Evolutionary conservation across 2,888 invertebrate species (phyloP).

Genomic region (Megalurothrips usitatus): DNA sequence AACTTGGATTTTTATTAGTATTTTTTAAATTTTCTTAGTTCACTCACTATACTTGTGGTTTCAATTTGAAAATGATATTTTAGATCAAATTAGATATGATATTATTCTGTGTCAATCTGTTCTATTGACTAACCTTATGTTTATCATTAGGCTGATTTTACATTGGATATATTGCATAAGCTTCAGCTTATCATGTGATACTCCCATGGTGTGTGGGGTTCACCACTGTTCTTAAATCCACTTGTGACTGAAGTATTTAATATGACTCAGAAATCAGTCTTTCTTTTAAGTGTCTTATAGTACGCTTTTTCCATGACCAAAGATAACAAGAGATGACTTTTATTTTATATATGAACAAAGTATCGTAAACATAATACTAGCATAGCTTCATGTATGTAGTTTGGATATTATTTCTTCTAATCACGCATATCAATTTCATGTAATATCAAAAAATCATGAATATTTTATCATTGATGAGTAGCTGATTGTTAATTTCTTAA

Average conservation of each 20-base stretch:
- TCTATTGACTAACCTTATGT: too few species aligned
- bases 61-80: too few species aligned
- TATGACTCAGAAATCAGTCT: neutral
- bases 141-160: too few species aligned
- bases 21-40: neutral
- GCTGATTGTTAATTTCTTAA: neutral
- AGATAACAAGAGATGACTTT: constrained; percentile 8
- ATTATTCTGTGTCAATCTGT: too few species aligned
- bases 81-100: too few species aligned
- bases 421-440: neutral
- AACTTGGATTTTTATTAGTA: neutral
- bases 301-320: neutral
- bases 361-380: neutral
- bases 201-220: too few species aligned
- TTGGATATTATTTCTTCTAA: neutral
- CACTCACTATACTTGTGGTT: too few species aligned
- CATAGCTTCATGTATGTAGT: too few species aligned
- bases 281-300: neutral
- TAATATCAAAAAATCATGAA: neutral
- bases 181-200: too few species aligned
- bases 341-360: neutral
- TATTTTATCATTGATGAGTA: neutral
- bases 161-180: too few species aligned
- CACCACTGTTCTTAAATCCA: too few species aligned
- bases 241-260: neutral